Evolutionary conservation across 2,797 vertebrate species (phyloP).

Genomic region (Sebastolobus alascanus): DNA sequence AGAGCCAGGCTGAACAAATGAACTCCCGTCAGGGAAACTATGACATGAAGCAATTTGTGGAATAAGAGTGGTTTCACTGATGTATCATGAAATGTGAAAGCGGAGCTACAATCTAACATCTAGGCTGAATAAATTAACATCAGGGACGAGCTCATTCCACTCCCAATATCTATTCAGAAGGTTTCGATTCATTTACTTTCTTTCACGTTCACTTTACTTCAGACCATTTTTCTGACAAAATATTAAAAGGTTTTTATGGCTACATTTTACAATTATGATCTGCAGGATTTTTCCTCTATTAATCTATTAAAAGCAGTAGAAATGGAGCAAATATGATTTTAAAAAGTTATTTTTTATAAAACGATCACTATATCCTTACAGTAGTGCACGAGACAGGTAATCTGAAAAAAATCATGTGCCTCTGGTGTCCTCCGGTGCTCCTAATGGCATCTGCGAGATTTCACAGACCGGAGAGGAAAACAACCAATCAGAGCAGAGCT

Average conservation of each 20-base stretch:
- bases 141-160: background rate
- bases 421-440: too few relatives aligned
- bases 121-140: background rate
- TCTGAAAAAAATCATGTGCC: too few relatives aligned
- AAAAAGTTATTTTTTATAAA: too few relatives aligned
- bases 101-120: background rate
- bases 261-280: background rate
- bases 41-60: constrained; percentile 4
- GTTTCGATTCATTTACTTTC: background rate
- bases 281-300: background rate
- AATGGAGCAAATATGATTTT: too few relatives aligned
- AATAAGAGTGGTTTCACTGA: background rate
- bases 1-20: constrained; percentile 5
- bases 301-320: background rate
- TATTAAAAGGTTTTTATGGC: background rate
- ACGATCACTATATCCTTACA: too few relatives aligned
- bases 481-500: too few relatives aligned
- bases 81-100: background rate
- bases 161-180: background rate
- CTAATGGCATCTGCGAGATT: too few relatives aligned
- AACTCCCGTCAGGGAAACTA: background rate
- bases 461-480: too few relatives aligned
- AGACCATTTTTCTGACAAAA: background rate
- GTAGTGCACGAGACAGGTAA: too few relatives aligned
- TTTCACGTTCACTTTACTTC: background rate